These are phyloP conservation scores for Deroptyus accipitrinus DNA, from an alignment of 2,113 vertebrate genomes.

Conservation along the genomic window DNA sequence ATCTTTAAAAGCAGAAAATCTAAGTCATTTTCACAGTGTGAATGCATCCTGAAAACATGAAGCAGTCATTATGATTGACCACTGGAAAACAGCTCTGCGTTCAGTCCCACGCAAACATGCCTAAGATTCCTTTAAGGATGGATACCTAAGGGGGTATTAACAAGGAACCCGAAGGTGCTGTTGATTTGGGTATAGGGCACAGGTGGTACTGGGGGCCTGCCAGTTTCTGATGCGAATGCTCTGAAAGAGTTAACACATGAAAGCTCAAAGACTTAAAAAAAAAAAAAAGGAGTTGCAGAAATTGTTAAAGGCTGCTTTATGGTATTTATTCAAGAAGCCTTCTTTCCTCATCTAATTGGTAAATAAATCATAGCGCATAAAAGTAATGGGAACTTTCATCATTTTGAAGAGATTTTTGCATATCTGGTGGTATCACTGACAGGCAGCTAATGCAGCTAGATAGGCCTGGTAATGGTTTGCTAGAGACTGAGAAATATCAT, in stretches of 20 bases:
- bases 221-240: not conserved
- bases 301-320: not conserved
- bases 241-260: not conserved
- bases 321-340: not conserved
- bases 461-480: not conserved
- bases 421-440: not conserved
- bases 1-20: not conserved
- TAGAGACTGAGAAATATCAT: not conserved
- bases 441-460: not conserved
- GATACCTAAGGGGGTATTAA: not conserved
- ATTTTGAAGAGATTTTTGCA: not conserved
- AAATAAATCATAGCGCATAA: not conserved
- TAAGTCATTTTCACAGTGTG: not conserved
- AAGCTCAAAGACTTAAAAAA: not conserved
- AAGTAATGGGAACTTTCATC: not conserved
- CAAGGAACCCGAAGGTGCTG: not conserved
- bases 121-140: not conserved
- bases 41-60: not conserved
- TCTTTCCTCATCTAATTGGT: not conserved
- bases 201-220: not conserved
- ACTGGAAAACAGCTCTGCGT: not conserved
- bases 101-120: not conserved
- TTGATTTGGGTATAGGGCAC: not conserved
- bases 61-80: not conserved
- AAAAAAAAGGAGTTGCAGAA: not conserved